A percentile compares a stretch with the other conserved stretches of the same genome.
Conservation (phyloP, 2,113 vertebrate genomes). For the Oreamnos americanus region DNA sequence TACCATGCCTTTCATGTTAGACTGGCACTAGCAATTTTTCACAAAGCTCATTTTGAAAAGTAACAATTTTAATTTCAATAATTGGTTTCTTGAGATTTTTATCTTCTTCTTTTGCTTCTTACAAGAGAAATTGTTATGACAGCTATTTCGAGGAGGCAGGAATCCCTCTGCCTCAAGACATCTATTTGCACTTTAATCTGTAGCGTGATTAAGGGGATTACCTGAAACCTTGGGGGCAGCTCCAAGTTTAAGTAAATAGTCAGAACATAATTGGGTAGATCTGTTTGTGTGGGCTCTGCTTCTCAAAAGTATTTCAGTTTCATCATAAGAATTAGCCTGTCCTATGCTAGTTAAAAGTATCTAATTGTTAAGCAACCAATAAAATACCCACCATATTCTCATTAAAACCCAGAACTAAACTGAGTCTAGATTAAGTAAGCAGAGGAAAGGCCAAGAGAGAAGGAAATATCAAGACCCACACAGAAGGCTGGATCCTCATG, state of each 20-base stretch:
- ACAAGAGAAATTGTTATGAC: not conserved
- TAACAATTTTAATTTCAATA: not conserved
- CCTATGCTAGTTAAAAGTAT: not conserved
- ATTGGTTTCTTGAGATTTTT: not conserved
- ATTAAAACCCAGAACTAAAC: not conserved
- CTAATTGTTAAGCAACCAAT: not conserved
- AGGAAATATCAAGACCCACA: not conserved
- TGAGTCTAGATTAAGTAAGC: not conserved
- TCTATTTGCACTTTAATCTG: not conserved
- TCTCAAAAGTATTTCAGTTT: not conserved
- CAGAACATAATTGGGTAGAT: not conserved
- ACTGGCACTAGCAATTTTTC: not conserved
- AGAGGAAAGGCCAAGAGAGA: not conserved
- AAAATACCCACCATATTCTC: not conserved
- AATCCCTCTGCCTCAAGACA: not conserved
- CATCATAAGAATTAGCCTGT: not conserved
- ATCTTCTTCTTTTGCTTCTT: conserved; percentile 1
- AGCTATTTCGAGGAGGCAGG: not conserved
- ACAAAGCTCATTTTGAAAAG: not conserved
- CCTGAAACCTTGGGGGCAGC: not conserved
- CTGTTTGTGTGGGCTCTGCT: not conserved
- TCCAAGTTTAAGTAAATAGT: not conserved
- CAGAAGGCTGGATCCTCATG: not conserved
- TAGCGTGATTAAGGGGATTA: not conserved
- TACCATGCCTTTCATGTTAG: not conserved